Evolutionary conservation across 2,888 invertebrate species (phyloP), one percentile per base, ranked within the genome.

Genomic region (Ichneumon xanthorius): DNA sequence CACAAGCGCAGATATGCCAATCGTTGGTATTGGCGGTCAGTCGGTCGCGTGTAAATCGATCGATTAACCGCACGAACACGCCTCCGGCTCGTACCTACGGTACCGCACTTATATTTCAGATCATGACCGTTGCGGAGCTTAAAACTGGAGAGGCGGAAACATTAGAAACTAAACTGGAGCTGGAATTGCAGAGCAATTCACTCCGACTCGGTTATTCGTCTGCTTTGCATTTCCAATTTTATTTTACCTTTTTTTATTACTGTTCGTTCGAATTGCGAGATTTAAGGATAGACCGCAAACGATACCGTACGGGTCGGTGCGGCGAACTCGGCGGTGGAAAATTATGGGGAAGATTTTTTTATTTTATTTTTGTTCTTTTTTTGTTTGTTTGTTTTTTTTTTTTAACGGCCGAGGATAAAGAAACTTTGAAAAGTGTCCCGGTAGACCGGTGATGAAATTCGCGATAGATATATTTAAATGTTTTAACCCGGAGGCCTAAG

Each of bases 11-110:
- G 67, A 82, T 71, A 81, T 81, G 65, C 30, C 45, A 75, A 53
- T 76, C 53, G 71, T 61, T 26, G 26, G 11, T 77, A 85, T 80
- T 77, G 82, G 48, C 80, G 83, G 81, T 81, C 86, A 86, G 76
- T 83, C 77, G 80, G 83, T 61, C 83, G 67, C 77, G 53, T 85
- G 73, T 61, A 86, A 86, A 87, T 84, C 85, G 81, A 87, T 86
- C 85, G 83, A 85, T 87, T 85, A 85, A 83, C 76, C 81, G 80
- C 78, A 80, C 82, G 82, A 73, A 81, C 79, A 61, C 75, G 67
- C 77, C 40, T 61, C 61, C 16, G 58, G 61, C 53, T n/a, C 80
- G 63, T 76, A 48, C 37, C 65, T 26, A 61, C 19, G 5, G 14
- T 7, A 48, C 50, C 55, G 33, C 22, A 45, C 68, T 77, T 67